These are phyloP conservation scores for Athalia cordata DNA, from an alignment of 2,888 invertebrate genomes.

Conservation along the genomic window DNA sequence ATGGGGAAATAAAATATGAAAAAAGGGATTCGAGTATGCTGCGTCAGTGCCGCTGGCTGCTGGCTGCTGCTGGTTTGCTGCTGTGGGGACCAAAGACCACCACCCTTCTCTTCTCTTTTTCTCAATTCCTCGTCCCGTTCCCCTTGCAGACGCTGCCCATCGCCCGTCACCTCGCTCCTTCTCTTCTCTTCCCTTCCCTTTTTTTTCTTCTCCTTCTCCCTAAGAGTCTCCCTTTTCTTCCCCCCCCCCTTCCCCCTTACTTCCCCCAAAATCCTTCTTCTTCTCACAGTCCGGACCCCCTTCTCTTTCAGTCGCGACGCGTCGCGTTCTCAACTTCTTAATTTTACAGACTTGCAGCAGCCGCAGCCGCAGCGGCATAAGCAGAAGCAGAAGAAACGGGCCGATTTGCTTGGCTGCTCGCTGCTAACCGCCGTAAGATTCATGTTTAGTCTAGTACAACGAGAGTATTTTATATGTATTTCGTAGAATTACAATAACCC, in stretches of 20 bases:
- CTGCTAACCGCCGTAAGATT: no score
- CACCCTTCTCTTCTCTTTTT: constrained; percentile 26
- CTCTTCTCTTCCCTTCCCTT: constrained; percentile 17
- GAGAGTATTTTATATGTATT: no score
- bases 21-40: constrained; percentile 64
- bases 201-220: constrained; percentile 38
- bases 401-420: no score
- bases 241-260: constrained; percentile 36
- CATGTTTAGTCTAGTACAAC: no score
- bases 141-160: constrained; percentile 44
- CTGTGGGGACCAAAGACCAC: constrained; percentile 51
- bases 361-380: neutral
- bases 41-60: constrained; percentile 54
- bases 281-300: constrained; percentile 38
- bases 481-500: no score
- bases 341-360: constrained; percentile 20
- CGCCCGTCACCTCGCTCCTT: constrained; percentile 35
- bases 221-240: constrained; percentile 15
- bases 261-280: neutral
- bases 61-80: no score
- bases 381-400: no score
- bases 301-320: constrained; percentile 59
- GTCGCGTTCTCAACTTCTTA: constrained; percentile 63
- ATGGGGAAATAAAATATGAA: constrained; percentile 59
- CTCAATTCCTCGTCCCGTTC: constrained; percentile 38